Base-by-base conservation (phyloP, 2,797 vertebrate genomes). In the Phoeniculus purpureus region DNA sequence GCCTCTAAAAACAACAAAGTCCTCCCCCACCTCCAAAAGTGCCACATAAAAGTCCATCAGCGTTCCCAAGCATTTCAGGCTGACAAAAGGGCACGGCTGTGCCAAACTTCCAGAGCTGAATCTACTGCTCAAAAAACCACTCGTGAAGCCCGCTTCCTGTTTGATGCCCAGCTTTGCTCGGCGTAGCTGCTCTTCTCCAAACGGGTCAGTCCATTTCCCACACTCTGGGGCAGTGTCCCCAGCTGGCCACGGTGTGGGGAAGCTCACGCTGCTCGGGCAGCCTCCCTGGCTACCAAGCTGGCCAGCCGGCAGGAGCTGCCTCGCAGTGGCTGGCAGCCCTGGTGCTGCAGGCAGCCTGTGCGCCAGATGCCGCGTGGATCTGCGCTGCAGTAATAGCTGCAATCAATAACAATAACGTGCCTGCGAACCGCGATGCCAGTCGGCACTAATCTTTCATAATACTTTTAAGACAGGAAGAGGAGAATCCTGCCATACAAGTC, bases 401-500 rank as follows among this genome's bases (percentile, higher is more conserved):
- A 92, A 95, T 95, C 94, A 95, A 95, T 93, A 96, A 95, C 90
- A 94, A 95, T 95, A 93, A 92, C 81, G 77, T 90, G 94, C 88
- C 81, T 87, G 92, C 84, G 93, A 96, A 92, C 65, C 87, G 75
- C 40, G 75, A 85, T 90, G 95, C 92, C 91, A 93, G 84, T 88
- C 89, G 81, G 86, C 94, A 93, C 70, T 94, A 85, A 95, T 95
- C 90, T 93, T 95, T 92, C 90, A 66, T 94, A 95, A 95, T 92
- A 94, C 86, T 95, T 94, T 95, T 92, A 94, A 94, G 91, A 91
- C 94, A 95, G 94, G 91, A 96, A 94, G 92, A 89, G 90, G 81
- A 93, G 65, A 95, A 87, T 96, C 81, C 81, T 95, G 94, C 90
- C 81, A 1, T 82, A 77, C 81, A 85, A 75, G 75, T 75, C 78